phyloP scores from a whole-genome alignment of 2,113 vertebrate species.

The Rhinoptilus africanus region DNA sequence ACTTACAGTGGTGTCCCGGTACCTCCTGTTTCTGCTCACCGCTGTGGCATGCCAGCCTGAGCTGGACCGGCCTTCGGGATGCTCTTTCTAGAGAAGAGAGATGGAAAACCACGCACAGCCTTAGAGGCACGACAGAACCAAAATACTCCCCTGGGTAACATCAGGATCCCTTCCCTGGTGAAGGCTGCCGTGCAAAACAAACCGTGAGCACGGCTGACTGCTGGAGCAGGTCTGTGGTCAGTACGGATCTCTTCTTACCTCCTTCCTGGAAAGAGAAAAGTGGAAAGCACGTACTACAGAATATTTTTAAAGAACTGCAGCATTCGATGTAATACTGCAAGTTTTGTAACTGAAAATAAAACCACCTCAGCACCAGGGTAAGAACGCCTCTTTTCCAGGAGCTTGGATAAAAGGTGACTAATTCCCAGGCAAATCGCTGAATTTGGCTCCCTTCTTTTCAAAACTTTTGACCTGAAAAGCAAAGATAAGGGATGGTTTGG shows the following conservation, averaged over 20 bases:
- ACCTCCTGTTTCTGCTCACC: background rate
- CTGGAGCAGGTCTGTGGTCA: background rate
- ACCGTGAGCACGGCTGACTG: fast-evolving
- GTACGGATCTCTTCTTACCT: background rate
- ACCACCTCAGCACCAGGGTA: background rate
- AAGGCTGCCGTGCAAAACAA: background rate
- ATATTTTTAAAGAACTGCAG: background rate
- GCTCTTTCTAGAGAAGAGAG: background rate
- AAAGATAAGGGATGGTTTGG: background rate
- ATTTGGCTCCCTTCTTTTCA: background rate
- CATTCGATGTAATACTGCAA: background rate
- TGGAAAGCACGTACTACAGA: background rate
- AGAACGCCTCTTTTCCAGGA: background rate
- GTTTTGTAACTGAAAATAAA: background rate
- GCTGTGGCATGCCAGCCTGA: background rate
- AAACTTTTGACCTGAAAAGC: background rate
- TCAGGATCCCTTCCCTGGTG: background rate
- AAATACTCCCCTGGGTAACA: background rate
- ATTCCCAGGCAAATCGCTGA: background rate
- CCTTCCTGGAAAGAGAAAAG: background rate
- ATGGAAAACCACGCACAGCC: background rate
- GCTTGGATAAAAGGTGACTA: background rate
- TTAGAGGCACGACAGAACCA: background rate
- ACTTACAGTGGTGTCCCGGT: fast-evolving
- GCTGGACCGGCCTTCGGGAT: background rate